Evolutionary conservation across 1,140 invertebrate species (phyloP), one percentile per base, ranked within the genome.

Genomic region (Ceratina japonica): DNA sequence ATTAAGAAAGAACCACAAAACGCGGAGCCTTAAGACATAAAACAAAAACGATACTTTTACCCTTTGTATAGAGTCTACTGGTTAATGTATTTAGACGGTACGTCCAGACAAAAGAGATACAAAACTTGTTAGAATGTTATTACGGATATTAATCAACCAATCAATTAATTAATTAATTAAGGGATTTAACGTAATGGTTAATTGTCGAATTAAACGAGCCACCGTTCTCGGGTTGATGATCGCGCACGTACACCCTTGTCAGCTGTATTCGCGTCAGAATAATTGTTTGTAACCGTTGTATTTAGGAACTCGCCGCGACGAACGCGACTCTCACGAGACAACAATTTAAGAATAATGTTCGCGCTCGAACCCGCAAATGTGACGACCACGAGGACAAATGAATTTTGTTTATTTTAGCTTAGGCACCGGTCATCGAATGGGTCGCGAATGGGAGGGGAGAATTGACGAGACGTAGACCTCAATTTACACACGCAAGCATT

Each of bases 101-200:
- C 71, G 76, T 83, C 82, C 74, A 80, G 66, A 75, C 71, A 81
- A 75, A 64, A 74, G 31, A 69, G 64, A 78, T 66, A 76, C 66
- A 52, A 79, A 85, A 87, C 86, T 84, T 87, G 87, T 87, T 90
- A 90, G 89, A 87, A 87, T 87, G 87, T 89, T 87, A 86, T 88
- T 90, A 83, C 78, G 84, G 68, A 86, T 86, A 87, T 89, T 69
- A 83, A 79, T 75, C 89, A 44, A 44, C 27, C 27, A 87, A 88
- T 85, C 88, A 87, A 89, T 72, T 24, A 59, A 72, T 49, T 76
- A 83, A 79, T 81, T 90, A 89, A 87, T 87, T 90, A 87, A 89
- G 87, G 83, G 75, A 83, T 82, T 82, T 79, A 69, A 70, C 77
- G 22, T 86, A 82, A 84, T 71, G 65, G 52, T 76, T 85, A 77